Base-by-base conservation (phyloP, 2,888 invertebrate genomes). In the Hirudinaria manillensis region DNA sequence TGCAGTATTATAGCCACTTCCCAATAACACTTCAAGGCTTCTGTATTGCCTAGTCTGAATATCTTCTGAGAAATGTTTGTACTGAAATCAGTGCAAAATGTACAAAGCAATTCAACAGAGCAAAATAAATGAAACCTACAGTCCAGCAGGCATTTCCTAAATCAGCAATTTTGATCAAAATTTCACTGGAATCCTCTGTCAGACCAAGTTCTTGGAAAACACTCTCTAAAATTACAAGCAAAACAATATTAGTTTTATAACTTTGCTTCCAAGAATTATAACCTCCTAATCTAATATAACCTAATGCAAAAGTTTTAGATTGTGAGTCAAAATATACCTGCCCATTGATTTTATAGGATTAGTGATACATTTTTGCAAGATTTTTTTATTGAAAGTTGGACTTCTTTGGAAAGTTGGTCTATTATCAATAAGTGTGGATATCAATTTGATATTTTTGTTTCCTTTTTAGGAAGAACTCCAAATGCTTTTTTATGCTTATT, bases 11-110 rank as follows among this genome's bases (percentile, higher is more conserved):
- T 99, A 99, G 0, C 95, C 95, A 70, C 95, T 92, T 81, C 98
- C 96, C 75, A 99, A 88, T 77, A 99, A 88, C 13, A 99, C 99
- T 87, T 99, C 99, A 78, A 98, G 87, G 76, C 94, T 94, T 76
- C 98, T 89, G 86, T 99, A 99, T 86, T 99, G 99, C 78, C 98
- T 89, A 2, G 99, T 99, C 87, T 99, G 98, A 81, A 99, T 99
- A 84, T 99, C 98, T 86, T 98, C 97, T 38, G 98, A 98, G 84
- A 98, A 99, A 85, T 99, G 98, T 80, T 93, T 91, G 81, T 87
- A 85, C 79, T 80, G 77, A 21, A 71, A 61, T 61, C 10, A 7
- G 3, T 21, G n/a, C 7, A 74, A 61, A 72, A 34, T 56, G 36
- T 29, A 24, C 32, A 38, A 71, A 32, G 2, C 3, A n/a, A 24